Base-by-base conservation (phyloP, 1,140 invertebrate genomes). In the Hyposmocoma kahamanoa region DNA sequence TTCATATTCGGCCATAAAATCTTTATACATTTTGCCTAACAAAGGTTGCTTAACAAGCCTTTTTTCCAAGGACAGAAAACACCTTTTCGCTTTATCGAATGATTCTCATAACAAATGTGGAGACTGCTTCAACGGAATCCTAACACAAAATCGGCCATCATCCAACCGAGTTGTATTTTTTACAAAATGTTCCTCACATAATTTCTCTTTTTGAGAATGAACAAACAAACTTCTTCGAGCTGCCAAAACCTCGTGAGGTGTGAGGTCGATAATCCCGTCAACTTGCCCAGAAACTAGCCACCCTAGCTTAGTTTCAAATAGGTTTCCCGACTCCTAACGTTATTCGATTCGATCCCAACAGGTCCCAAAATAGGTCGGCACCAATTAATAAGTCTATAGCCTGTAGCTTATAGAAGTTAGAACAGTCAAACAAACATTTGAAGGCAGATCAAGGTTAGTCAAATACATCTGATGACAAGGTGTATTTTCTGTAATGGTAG, bases 161-260 rank as follows among this genome's bases (percentile, higher is more conserved):
- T n/a, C 11, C n/a, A 50, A 22, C 17, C 47, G 47, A 13, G 47
- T 32, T 1, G 47, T 50, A 22, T 50, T 42, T 32, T 49, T 32
- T 22, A 15, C 9, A 18, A 49, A 49, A 42, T 49, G 47, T 4
- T 42, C 38, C 17, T 49, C 47, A 18, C 47, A 49, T 19, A 21
- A 2, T 30, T 32, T 42, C 28, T 49, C 47, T 9, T 49, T 39
- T 15, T 10, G 2, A 17, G 47, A 42, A 42, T 42, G 17, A 13
- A 21, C 11, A n/a, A 39, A 20, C n/a, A 15, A 2, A 49, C 41
- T 43, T 50, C 47, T n/a, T 50, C 47, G 3, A 50, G 15, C 36
- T 50, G 8, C 47, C 47, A 50, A 34, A 50, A 50, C 1, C 30
- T 17, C 21, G 41, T 17, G n/a, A 42, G 39, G 21, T 43, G 26